Conservation (phyloP, 2,113 vertebrate genomes). For the Mola mola region DNA sequence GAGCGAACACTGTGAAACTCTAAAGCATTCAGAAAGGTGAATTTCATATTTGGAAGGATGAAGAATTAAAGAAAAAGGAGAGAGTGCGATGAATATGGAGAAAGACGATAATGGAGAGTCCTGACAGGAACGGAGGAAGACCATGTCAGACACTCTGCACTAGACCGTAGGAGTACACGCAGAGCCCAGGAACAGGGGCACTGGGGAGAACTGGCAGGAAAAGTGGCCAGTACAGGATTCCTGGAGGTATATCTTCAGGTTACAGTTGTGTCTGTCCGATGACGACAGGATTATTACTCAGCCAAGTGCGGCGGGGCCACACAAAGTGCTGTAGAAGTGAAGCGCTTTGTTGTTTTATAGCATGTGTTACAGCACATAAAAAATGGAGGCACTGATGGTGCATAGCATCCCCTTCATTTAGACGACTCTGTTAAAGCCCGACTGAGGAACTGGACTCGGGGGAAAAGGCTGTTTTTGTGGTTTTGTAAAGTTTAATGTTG, state of each 20-base stretch:
- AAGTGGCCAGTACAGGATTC: constrained; percentile 44
- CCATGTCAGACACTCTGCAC: constrained; percentile 20
- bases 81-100: constrained; percentile 23
- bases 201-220: constrained; percentile 5
- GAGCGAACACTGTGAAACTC: too few species aligned
- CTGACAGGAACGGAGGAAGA: too few species aligned
- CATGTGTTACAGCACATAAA: constrained; percentile 66
- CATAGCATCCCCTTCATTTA: constrained; percentile 51
- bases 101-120: too few species aligned
- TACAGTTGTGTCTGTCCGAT: constrained; percentile 65
- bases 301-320: constrained; percentile 70
- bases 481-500: constrained; percentile 56
- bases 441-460: constrained; percentile 39
- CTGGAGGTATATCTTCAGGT: constrained; percentile 62
- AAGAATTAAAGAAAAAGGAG: constrained; percentile 20
- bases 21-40: neutral
- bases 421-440: constrained; percentile 48
- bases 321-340: too few species aligned
- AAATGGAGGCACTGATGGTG: constrained; percentile 59
- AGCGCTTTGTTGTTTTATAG: too few species aligned
- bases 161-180: constrained; percentile 14
- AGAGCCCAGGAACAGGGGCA: constrained; percentile 10
- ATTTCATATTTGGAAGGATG: constrained; percentile 36
- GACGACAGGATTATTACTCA: constrained; percentile 73
- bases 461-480: constrained; percentile 9